phyloP scores from a whole-genome alignment of 1,140 invertebrate species.

The Leptopilina boulardi region DNA sequence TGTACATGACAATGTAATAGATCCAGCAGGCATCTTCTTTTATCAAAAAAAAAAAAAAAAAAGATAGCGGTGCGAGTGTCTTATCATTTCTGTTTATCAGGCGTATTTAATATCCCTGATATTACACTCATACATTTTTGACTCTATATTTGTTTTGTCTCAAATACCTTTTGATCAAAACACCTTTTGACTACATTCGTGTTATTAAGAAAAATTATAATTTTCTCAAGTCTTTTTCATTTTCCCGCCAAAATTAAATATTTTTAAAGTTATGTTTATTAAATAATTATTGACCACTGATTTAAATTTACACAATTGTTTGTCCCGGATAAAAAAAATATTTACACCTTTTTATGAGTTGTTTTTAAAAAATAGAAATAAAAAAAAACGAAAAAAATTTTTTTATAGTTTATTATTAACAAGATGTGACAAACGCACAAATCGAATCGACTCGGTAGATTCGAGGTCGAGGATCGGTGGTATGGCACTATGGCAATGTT shows the following conservation, averaged over 20 bases:
- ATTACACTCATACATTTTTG: not conserved
- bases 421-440: slow-evolving; percentile 11
- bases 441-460: not conserved
- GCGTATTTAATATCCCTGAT: slow-evolving; percentile 8
- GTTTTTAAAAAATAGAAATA: no score
- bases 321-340: no score
- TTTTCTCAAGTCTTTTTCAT: not conserved
- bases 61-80: not conserved
- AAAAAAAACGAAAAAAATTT: not conserved
- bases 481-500: not conserved
- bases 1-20: not conserved
- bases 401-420: not conserved
- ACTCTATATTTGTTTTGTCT: slow-evolving; percentile 13
- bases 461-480: slow-evolving; percentile 23
- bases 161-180: not conserved
- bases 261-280: no score
- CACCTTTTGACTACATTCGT: not conserved
- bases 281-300: no score
- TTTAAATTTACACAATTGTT: no score
- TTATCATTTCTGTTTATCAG: slow-evolving; percentile 9
- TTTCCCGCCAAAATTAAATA: no score
- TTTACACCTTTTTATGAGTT: no score
- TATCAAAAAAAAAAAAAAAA: no score
- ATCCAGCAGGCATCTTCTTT: not conserved
- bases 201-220: not conserved